Base-by-base conservation (phyloP, 2,797 vertebrate genomes). In the Enteromius radiatus region DNA sequence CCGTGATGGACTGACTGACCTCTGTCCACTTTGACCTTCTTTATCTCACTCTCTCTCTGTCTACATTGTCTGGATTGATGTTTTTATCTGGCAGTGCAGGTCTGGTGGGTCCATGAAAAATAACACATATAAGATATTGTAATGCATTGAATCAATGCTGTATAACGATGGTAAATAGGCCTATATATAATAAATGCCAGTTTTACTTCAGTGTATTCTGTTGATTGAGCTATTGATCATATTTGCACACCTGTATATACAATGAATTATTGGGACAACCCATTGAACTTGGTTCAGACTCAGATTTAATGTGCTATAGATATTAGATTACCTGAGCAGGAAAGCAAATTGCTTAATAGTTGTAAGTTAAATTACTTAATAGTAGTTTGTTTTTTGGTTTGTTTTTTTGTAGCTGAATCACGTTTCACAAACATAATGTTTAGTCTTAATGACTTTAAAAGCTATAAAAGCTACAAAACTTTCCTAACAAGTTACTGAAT, bases 231-330 rank as follows among this genome's bases (percentile, higher is more conserved):
- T 87, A 67, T 88, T 84, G 74, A 85, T 84, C 81, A 89, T 84
- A 85, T 89, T 68, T 85, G 86, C 84, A 87, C 26, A 14, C 87
- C 74, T 86, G 89, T 90, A 88, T 89, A 81, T 83, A 78, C n/a
- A 81, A 83, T 80, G 83, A 26, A 49, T 82, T n/a, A 17, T 21
- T 33, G 6, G 80, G 82, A 89, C 84, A 85, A 90, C 84, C 83
- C 79, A 81, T 80, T 85, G 75, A 84, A 77, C 85, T 85, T 84
- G 82, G 85, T 85, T 82, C 80, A 75, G 49, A 81, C 61, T 87
- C 76, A 73, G 74, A 88, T 89, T 85, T 90, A 49, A 78, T 83
- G 86, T 90, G 67, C 85, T 83, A 87, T 84, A 65, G 49, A 76
- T 86, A 84, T 89, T 87, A 49, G 63, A 78, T 90, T 86, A 86